These are phyloP conservation scores for Tipula confusa DNA, from an alignment of 2,888 invertebrate species.

Conservation along the genomic window DNA sequence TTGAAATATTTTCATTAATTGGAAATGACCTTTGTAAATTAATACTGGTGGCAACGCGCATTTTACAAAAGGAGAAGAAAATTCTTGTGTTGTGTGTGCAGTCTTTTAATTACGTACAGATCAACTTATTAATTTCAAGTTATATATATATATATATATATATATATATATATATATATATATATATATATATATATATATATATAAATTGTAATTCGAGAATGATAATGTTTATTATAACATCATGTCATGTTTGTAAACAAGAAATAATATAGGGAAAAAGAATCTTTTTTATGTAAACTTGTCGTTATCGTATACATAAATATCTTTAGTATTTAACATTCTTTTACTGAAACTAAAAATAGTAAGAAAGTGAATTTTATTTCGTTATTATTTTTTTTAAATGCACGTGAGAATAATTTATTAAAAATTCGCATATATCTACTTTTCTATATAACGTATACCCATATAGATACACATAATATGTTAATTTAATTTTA, in stretches of 20 bases:
- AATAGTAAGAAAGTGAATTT: constrained; percentile 5
- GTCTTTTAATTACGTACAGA: neutral
- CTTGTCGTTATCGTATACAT: neutral
- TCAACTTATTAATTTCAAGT: too few species aligned
- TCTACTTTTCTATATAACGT: neutral
- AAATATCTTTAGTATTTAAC: neutral
- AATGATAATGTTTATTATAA: constrained; percentile 5
- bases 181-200: neutral
- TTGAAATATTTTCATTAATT: neutral
- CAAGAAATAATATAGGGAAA: neutral
- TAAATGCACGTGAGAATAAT: neutral
- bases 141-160: neutral
- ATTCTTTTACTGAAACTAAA: neutral
- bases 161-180: neutral
- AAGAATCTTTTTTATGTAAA: neutral
- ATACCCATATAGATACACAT: neutral
- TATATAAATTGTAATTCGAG: neutral
- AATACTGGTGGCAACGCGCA: neutral
- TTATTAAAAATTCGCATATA: neutral
- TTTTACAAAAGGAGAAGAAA: neutral
- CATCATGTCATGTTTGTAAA: constrained; percentile 20
- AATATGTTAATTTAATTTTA: neutral
- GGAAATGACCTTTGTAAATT: neutral
- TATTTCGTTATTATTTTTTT: neutral
- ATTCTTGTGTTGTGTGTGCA: neutral